phyloP scores from a whole-genome alignment of 2,888 invertebrate species.

The Ectropis crepuscularia region DNA sequence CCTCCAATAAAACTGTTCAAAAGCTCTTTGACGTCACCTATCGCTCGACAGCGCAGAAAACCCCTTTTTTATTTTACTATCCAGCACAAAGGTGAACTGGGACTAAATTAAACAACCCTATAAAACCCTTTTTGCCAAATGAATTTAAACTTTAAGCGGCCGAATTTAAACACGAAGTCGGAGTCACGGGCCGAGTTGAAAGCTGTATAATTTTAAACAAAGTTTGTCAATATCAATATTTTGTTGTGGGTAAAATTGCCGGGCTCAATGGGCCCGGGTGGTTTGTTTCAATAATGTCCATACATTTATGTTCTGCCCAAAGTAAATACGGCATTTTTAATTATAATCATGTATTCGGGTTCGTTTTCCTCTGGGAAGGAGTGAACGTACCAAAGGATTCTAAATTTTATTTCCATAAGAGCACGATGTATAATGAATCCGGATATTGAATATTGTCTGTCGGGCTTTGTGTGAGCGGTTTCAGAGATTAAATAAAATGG shows the following conservation, averaged over 20 bases:
- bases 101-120: slow-evolving; percentile 66
- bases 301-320: slow-evolving; percentile 35
- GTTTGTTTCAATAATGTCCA: slow-evolving; percentile 54
- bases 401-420: slow-evolving; percentile 8
- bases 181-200: slow-evolving; percentile 23
- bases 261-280: slow-evolving; percentile 50
- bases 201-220: slow-evolving; percentile 47
- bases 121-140: slow-evolving; percentile 39
- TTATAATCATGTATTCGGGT: slow-evolving; percentile 22
- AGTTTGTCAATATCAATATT: slow-evolving; percentile 61
- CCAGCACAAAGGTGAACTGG: slow-evolving; percentile 63
- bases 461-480: background rate
- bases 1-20: slow-evolving; percentile 46
- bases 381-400: background rate
- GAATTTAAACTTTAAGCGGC: slow-evolving; percentile 50
- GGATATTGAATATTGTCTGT: background rate
- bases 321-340: slow-evolving; percentile 27
- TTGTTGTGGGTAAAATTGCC: slow-evolving; percentile 56
- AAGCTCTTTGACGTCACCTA: slow-evolving; percentile 55
- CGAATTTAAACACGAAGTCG: slow-evolving; percentile 48
- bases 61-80: slow-evolving; percentile 60
- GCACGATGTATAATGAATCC: background rate
- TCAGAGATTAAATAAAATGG: background rate
- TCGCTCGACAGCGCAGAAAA: slow-evolving; percentile 52
- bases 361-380: background rate